Percentiles rank a stretch among this genome's conserved stretches.
Conservation (phyloP, 1,140 invertebrate species). For the Ceratina australensis region DNA sequence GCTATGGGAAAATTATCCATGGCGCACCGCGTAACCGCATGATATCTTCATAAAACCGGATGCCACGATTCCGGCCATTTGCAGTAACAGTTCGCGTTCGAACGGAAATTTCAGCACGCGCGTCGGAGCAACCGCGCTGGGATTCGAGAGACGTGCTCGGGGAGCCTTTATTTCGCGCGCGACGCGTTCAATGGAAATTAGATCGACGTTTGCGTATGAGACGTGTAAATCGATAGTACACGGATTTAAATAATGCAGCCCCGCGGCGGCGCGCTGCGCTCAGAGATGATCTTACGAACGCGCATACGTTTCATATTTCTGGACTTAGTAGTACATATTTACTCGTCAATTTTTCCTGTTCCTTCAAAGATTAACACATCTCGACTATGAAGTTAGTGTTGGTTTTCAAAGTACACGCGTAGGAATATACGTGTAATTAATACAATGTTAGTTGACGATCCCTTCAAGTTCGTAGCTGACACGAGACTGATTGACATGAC, state of each 20-base stretch:
- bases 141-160: conserved; percentile 65
- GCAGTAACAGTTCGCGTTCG: conserved; percentile 69
- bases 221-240: conserved; percentile 39
- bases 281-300: too few relatives aligned
- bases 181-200: conserved; percentile 71
- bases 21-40: conserved; percentile 65
- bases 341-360: too few relatives aligned
- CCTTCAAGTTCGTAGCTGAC: too few relatives aligned
- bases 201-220: conserved; percentile 48
- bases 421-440: too few relatives aligned
- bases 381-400: too few relatives aligned
- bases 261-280: neutral
- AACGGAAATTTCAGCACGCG: conserved; percentile 5
- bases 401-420: too few relatives aligned
- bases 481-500: too few relatives aligned
- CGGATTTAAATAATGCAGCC: conserved; percentile 5
- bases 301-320: too few relatives aligned
- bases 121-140: too few relatives aligned
- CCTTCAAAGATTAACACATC: too few relatives aligned
- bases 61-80: conserved; percentile 70
- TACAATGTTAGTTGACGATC: too few relatives aligned
- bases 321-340: too few relatives aligned
- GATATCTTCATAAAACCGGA: conserved; percentile 66
- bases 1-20: conserved; percentile 74
- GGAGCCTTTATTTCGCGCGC: conserved; percentile 73